phyloP scores from a whole-genome alignment of 2,888 invertebrate species.

The Chloromyia formosa region DNA sequence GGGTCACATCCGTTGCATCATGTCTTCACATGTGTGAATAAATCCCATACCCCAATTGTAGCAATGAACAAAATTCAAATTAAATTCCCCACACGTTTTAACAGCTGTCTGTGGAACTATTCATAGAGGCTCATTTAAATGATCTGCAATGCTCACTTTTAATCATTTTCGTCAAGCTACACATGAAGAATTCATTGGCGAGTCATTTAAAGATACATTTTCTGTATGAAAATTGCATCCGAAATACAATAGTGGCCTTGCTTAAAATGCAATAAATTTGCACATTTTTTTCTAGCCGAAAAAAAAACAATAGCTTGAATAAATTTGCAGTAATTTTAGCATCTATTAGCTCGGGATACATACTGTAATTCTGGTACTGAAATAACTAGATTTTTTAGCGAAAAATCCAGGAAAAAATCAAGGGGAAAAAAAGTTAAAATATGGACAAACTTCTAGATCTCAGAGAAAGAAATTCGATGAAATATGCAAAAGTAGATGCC shows the following conservation, averaged over 20 bases:
- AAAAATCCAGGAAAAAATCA: not conserved
- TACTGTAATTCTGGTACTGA: slow-evolving; percentile 12
- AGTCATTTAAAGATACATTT: too few species aligned
- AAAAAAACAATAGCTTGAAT: slow-evolving; percentile 40
- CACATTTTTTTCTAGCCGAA: not conserved
- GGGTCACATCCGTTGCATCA: too few species aligned
- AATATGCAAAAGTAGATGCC: slow-evolving; percentile 27
- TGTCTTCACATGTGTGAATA: too few species aligned
- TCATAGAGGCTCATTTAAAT: too few species aligned
- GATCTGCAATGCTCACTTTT: too few species aligned
- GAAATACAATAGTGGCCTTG: slow-evolving; percentile 16
- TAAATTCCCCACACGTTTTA: too few species aligned
- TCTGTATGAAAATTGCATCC: slow-evolving; percentile 11
- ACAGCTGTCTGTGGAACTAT: too few species aligned
- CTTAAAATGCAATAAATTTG: slow-evolving; percentile 25
- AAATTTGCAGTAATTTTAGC: slow-evolving; percentile 10
- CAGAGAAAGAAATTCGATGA: slow-evolving; percentile 17
- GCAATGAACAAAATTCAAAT: too few species aligned
- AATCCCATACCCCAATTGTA: too few species aligned
- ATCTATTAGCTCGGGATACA: not conserved
- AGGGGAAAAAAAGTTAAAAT: not conserved
- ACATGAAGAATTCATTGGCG: too few species aligned
- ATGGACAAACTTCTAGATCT: not conserved
- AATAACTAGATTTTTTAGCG: slow-evolving; percentile 13
- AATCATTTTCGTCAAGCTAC: too few species aligned